Conservation (phyloP, 2,113 vertebrate genomes). For the Rhineura floridana region DNA sequence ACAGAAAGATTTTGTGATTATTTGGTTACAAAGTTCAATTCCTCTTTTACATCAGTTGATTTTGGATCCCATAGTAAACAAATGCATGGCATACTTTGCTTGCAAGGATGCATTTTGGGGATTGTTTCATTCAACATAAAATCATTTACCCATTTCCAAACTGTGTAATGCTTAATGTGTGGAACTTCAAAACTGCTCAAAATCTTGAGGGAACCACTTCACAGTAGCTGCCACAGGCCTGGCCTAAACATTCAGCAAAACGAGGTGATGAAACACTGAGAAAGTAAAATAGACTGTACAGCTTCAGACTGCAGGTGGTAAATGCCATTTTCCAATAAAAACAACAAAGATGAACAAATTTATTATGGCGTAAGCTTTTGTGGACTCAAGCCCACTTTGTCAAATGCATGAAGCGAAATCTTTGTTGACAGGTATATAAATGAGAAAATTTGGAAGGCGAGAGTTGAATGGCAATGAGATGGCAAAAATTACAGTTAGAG, state of each 20-base stretch:
- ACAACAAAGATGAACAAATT: too few relatives aligned
- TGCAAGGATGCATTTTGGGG: neutral
- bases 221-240: too few relatives aligned
- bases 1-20: neutral
- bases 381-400: too few relatives aligned
- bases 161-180: neutral
- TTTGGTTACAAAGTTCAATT: too few relatives aligned
- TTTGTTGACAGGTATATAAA: too few relatives aligned
- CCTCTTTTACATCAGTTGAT: conserved; percentile 23
- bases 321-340: neutral
- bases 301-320: too few relatives aligned
- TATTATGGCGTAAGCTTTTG: too few relatives aligned
- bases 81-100: too few relatives aligned
- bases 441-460: too few relatives aligned
- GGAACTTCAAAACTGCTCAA: neutral
- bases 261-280: neutral
- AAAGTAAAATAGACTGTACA: neutral
- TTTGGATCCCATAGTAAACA: conserved; percentile 4
- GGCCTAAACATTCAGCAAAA: neutral
- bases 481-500: too few relatives aligned
- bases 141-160: neutral
- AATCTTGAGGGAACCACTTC: neutral
- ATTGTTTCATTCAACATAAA: neutral
- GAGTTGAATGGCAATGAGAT: too few relatives aligned
- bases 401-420: too few relatives aligned